Conservation (phyloP, 2,888 invertebrate genomes). For the Lordiphosa fenestrarum region DNA sequence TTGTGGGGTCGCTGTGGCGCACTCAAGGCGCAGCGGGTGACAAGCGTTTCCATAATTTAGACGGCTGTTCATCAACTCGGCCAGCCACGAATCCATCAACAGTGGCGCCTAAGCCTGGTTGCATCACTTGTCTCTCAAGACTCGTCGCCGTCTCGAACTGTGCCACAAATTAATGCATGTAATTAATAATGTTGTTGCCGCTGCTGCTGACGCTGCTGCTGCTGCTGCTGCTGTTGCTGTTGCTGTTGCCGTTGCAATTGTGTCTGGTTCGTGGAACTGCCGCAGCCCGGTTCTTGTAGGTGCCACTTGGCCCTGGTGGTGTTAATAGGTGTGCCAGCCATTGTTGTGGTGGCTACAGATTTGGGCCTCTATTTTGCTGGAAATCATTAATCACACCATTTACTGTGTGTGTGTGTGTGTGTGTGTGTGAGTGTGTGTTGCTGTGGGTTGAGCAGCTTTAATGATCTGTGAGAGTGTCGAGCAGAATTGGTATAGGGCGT, state of each 20-base stretch:
- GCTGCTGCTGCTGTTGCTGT: conserved; percentile 29
- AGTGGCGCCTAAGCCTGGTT: conserved; percentile 74
- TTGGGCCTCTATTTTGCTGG: conserved; percentile 55
- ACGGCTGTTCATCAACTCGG: conserved; percentile 66
- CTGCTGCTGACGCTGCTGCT: conserved; percentile 31
- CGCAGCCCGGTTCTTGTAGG: conserved; percentile 35
- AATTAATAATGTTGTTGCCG: conserved; percentile 65
- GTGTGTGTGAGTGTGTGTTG: conserved; percentile 34
- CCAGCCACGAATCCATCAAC: conserved; percentile 73
- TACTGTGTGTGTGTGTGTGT: conserved; percentile 49
- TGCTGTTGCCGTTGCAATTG: conserved; percentile 39
- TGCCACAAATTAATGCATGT: conserved; percentile 69
- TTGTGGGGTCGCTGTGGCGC: conserved; percentile 63
- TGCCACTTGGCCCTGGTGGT: conserved; percentile 48
- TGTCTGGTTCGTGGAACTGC: conserved; percentile 53
- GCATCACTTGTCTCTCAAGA: conserved; percentile 64
- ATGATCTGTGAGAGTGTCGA: conserved; percentile 40
- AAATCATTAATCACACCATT: conserved; percentile 62
- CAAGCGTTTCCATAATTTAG: conserved; percentile 72
- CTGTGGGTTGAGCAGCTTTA: conserved; percentile 41
- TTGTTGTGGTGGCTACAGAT: conserved; percentile 63
- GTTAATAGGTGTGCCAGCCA: conserved; percentile 70
- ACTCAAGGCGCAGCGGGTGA: conserved; percentile 73
- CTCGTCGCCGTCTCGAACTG: conserved; percentile 25
- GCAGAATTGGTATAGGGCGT: conserved; percentile 21